phyloP scores from a whole-genome alignment of 2,113 vertebrate genomes.

The Podarcis raffonei region DNA sequence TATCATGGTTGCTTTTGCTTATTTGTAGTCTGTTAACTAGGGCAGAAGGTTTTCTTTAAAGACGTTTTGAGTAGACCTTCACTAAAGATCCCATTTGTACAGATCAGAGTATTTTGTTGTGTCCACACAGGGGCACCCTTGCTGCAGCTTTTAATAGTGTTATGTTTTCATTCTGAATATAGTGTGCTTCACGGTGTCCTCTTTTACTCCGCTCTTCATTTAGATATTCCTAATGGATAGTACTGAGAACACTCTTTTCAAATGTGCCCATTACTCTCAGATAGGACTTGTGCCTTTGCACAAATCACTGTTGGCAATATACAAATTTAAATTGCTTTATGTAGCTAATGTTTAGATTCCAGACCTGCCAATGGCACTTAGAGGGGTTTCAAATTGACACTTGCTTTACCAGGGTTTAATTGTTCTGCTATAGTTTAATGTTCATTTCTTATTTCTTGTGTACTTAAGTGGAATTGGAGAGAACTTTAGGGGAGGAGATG shows the following conservation, averaged over 20 bases:
- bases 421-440: neutral
- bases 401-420: neutral
- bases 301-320: too few relatives aligned
- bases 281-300: neutral
- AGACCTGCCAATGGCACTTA: neutral
- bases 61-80: neutral
- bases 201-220: conserved; percentile 17
- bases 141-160: neutral
- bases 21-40: neutral
- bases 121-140: neutral
- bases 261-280: neutral
- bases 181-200: neutral
- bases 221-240: conserved; percentile 34
- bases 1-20: neutral
- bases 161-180: neutral
- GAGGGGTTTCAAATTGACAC: neutral
- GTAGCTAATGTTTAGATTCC: neutral
- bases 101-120: neutral
- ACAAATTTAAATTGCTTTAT: too few relatives aligned
- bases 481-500: neutral
- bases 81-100: neutral
- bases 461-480: neutral
- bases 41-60: neutral
- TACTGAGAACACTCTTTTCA: neutral
- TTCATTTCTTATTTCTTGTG: neutral